Conservation (phyloP, 2,888 invertebrate species). For the Volucella bombylans region DNA sequence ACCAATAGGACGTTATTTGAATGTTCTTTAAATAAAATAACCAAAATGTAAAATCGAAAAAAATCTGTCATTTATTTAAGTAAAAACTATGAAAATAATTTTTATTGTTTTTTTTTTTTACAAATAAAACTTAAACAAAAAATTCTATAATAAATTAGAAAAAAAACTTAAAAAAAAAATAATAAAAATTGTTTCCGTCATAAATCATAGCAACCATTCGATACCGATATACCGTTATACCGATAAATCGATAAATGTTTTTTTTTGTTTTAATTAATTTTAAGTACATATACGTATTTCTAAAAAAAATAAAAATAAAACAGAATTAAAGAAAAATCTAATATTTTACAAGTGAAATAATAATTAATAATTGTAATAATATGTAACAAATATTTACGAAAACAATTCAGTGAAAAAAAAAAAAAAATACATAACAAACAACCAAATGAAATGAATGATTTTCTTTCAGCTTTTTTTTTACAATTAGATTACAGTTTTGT, state of each 20-base stretch:
- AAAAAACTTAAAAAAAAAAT: slow-evolving; percentile 9
- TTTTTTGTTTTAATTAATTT: slow-evolving; percentile 22
- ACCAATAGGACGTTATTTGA: slow-evolving; percentile 48
- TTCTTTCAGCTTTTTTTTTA: slow-evolving; percentile 26
- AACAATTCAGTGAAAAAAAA: slow-evolving; percentile 26
- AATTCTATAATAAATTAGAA: slow-evolving; percentile 63
- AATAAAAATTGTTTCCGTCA: slow-evolving; percentile 29
- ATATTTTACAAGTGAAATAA: slow-evolving; percentile 60
- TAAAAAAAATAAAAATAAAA: too few species aligned
- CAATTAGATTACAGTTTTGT: slow-evolving; percentile 38
- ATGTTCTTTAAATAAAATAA: slow-evolving; percentile 35
- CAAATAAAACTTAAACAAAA: slow-evolving; percentile 59
- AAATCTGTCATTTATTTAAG: slow-evolving; percentile 66
- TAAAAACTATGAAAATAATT: slow-evolving; percentile 53
- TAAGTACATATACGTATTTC: slow-evolving; percentile 66
- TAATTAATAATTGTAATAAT: slow-evolving; percentile 35
- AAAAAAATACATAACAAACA: slow-evolving; percentile 57
- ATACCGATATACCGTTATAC: slow-evolving; percentile 21
- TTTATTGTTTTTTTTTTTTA: slow-evolving; percentile 34
- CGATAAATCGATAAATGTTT: slow-evolving; percentile 49
- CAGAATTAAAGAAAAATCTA: slow-evolving; percentile 27
- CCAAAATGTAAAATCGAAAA: slow-evolving; percentile 60
- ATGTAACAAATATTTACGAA: slow-evolving; percentile 5
- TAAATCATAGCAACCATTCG: slow-evolving; percentile 63
- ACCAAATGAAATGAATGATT: slow-evolving; percentile 56